A percentile compares a stretch with the other conserved stretches of the same genome.
Conservation (phyloP, 2,888 invertebrate species). For the Eudemis profundana region DNA sequence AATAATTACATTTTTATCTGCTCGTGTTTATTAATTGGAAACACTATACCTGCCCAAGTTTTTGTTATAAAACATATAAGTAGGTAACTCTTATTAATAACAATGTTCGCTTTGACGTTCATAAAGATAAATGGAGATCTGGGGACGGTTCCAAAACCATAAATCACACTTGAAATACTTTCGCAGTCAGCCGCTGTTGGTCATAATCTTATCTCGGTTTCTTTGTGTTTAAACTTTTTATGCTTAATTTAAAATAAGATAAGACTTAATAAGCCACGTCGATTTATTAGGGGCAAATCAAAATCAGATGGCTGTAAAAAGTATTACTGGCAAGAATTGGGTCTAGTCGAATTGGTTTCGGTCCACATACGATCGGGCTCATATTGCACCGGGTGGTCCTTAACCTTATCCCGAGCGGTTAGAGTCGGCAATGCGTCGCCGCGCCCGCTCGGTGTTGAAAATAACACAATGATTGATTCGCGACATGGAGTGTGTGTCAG, state of each 20-base stretch:
- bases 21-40: conserved; percentile 27
- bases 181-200: conserved; percentile 26
- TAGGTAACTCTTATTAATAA: conserved; percentile 19
- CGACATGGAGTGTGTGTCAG: conserved; percentile 63
- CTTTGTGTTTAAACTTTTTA: conserved; percentile 34
- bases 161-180: conserved; percentile 39
- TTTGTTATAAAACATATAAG: neutral
- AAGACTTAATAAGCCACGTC: conserved; percentile 25
- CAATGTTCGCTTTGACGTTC: conserved; percentile 28
- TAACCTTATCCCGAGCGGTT: conserved; percentile 1
- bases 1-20: conserved; percentile 29
- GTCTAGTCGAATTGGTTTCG: conserved; percentile 35
- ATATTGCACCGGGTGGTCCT: neutral
- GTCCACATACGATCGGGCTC: conserved; percentile 23
- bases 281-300: conserved; percentile 25
- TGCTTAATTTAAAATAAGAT: conserved; percentile 34
- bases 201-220: conserved; percentile 34
- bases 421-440: conserved; percentile 46
- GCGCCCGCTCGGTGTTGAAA: conserved; percentile 63
- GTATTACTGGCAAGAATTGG: conserved; percentile 24
- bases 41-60: neutral
- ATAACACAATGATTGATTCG: conserved; percentile 70
- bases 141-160: conserved; percentile 30
- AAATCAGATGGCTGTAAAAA: conserved; percentile 29
- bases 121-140: conserved; percentile 36